These are phyloP conservation scores for Agelaius phoeniceus DNA, from an alignment of 2,113 vertebrate species.

Conservation along the genomic window DNA sequence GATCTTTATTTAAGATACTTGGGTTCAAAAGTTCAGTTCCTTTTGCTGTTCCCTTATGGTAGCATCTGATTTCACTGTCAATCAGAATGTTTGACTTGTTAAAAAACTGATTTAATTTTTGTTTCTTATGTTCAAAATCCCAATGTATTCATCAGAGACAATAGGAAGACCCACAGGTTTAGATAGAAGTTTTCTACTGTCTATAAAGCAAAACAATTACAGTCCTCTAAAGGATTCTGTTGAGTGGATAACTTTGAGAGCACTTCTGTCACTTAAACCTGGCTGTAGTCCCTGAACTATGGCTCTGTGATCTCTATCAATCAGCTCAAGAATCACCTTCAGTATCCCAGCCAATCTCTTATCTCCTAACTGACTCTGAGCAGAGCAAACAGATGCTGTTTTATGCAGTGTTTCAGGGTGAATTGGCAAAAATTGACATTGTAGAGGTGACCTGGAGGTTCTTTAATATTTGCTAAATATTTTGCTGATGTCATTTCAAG, in stretches of 20 bases:
- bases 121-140: neutral
- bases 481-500: neutral
- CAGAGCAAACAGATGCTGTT: neutral
- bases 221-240: neutral
- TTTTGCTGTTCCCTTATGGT: neutral
- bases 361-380: conserved; percentile 2
- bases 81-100: neutral
- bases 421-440: neutral
- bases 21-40: neutral
- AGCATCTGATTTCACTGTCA: neutral
- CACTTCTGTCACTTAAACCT: conserved; percentile 6
- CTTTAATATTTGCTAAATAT: neutral
- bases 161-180: neutral
- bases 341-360: neutral
- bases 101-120: neutral
- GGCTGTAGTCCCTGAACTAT: conserved; percentile 22
- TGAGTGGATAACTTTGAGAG: neutral
- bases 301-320: conserved; percentile 7
- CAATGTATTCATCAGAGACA: neutral
- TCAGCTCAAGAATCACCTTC: conserved; percentile 38
- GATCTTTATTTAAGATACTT: neutral
- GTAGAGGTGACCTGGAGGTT: neutral
- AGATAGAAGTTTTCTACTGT: neutral
- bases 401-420: neutral
- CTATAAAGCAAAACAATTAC: neutral